These are phyloP conservation scores for Augiades crinisus DNA, from an alignment of 2,888 invertebrate genomes.

Conservation along the genomic window DNA sequence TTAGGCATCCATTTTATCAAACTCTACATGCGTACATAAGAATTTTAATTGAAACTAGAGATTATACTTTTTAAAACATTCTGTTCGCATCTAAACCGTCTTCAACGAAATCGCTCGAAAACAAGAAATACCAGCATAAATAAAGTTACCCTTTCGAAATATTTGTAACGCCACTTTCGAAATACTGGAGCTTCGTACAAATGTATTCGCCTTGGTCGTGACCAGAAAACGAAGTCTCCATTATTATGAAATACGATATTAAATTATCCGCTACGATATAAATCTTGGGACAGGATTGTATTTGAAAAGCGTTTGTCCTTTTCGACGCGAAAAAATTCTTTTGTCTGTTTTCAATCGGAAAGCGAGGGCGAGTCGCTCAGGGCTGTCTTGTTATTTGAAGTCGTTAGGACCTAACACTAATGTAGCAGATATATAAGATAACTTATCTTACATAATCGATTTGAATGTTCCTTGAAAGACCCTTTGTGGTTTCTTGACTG, in stretches of 20 bases:
- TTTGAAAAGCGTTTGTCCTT: conserved; percentile 64
- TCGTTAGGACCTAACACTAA: background rate
- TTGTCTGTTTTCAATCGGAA: conserved; percentile 68
- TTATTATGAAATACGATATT: conserved; percentile 60
- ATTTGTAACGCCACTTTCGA: background rate
- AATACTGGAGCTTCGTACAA: background rate
- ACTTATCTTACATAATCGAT: too few species aligned
- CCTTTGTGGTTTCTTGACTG: too few species aligned
- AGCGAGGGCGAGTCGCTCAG: conserved; percentile 24
- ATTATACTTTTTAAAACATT: too few species aligned
- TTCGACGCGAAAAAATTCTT: conserved; percentile 54
- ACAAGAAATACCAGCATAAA: background rate
- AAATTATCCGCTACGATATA: conserved; percentile 57
- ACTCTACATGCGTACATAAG: too few species aligned
- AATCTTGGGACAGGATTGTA: conserved; percentile 51
- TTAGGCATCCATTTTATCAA: too few species aligned
- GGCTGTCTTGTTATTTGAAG: conserved; percentile 1
- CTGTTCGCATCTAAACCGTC: too few species aligned
- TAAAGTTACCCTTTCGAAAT: background rate
- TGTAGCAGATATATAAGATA: too few species aligned
- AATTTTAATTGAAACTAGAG: too few species aligned
- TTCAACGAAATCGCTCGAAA: background rate
- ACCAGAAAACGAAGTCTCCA: conserved; percentile 48
- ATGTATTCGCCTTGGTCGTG: conserved; percentile 31
- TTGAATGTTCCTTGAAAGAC: too few species aligned